A percentile compares a stretch with the other conserved stretches of the same genome.
These are phyloP conservation scores for Ylistrum balloti DNA, from an alignment of 1,140 invertebrate genomes.

Conservation along the genomic window DNA sequence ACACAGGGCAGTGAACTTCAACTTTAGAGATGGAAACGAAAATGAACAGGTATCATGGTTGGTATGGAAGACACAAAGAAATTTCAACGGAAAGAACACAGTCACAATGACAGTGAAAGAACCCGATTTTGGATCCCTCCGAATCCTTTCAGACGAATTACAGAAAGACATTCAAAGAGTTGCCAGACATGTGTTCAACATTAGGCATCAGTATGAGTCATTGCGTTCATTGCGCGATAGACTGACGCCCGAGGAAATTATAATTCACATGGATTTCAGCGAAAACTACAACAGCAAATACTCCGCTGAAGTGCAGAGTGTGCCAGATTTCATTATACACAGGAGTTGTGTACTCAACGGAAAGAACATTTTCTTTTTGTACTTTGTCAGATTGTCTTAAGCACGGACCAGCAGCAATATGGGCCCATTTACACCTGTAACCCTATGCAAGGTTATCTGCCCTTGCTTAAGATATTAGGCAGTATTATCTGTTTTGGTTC, in stretches of 20 bases:
- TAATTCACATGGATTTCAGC: constrained; percentile 54
- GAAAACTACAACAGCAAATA: constrained; percentile 54
- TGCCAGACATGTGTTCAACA: constrained; percentile 50
- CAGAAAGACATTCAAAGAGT: neutral
- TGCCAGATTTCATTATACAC: neutral
- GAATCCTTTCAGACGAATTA: constrained; percentile 41
- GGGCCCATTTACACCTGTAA: no score
- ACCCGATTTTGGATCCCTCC: constrained; percentile 45
- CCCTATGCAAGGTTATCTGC: no score
- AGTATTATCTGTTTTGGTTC: no score
- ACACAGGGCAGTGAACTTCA: no score
- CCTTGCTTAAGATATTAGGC: no score
- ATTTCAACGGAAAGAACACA: constrained; percentile 48
- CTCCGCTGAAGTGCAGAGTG: constrained; percentile 46
- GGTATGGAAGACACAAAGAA: no score
- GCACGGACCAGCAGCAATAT: neutral
- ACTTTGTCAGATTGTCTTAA: neutral
- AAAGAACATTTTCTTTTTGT: neutral
- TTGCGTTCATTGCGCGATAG: neutral
- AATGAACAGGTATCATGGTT: no score
- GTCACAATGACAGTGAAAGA: constrained; percentile 45
- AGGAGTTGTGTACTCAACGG: neutral
- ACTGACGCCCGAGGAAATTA: constrained; percentile 43
- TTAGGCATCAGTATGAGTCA: constrained; percentile 44
- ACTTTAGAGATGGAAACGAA: no score